These are phyloP conservation scores for Phyto melanocephala DNA, from an alignment of 2,888 invertebrate genomes.

Conservation along the genomic window DNA sequence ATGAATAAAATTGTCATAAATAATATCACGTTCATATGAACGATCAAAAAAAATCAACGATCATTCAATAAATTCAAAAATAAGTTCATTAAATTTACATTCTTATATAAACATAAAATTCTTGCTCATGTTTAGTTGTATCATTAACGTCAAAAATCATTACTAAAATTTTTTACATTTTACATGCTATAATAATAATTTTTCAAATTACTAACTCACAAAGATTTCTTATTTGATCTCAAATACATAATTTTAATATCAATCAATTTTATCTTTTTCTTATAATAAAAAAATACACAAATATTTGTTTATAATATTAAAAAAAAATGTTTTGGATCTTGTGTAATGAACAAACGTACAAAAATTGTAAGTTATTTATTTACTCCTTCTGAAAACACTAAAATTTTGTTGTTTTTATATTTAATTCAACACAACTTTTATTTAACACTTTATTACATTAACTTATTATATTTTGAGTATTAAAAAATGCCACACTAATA, in stretches of 20 bases:
- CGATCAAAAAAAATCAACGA: too few relatives aligned
- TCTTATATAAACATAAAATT: too few relatives aligned
- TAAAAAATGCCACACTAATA: constrained; percentile 34
- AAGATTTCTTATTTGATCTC: not conserved
- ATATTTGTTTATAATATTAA: constrained; percentile 24
- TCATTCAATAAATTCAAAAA: too few relatives aligned
- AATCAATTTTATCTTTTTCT: constrained; percentile 47
- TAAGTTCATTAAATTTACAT: too few relatives aligned
- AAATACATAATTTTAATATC: constrained; percentile 1
- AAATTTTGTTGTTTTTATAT: constrained; percentile 31
- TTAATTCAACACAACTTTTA: constrained; percentile 40
- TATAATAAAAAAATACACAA: not conserved
- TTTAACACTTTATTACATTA: constrained; percentile 42
- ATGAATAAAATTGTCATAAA: too few relatives aligned
- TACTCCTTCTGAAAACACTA: constrained; percentile 18
- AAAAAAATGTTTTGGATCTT: constrained; percentile 45
- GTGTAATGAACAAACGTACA: constrained; percentile 33
- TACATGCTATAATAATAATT: too few relatives aligned
- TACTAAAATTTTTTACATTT: too few relatives aligned
- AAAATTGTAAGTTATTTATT: constrained; percentile 60
- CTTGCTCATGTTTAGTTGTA: too few relatives aligned
- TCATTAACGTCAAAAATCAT: too few relatives aligned
- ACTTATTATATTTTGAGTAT: constrained; percentile 21
- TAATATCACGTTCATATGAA: too few relatives aligned
- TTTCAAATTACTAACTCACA: too few relatives aligned